Evolutionary conservation across 2,113 vertebrate species (phyloP), one percentile per base, ranked within the genome.

Genomic region (Colinus virginianus): DNA sequence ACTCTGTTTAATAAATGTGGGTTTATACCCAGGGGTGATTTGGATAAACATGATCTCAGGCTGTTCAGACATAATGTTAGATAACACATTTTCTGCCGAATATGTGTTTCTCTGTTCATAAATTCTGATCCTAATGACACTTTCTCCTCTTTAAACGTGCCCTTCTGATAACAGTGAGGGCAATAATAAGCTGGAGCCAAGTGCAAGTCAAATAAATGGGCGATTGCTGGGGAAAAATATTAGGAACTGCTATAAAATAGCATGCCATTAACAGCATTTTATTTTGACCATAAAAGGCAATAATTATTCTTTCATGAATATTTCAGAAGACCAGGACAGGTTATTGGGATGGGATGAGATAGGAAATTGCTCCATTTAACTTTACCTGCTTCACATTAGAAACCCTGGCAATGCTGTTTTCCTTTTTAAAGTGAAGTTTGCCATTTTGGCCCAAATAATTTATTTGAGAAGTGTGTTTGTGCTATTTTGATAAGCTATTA

Each of bases 161-260:
- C 53, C 66, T 78, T 80, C 78, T 95, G 79, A 32, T 94, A 71
- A 64, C 36, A 40, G 17, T 49, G 70, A 71, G 49, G 64, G 28
- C 38, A 78, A 28, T 80, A 90, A 88, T 40, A 88, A 71, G 30
- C 56, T 48, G 32, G 26, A 96, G 76, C 88, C 85, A 97, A 96
- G 46, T 90, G 7, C 43, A 93, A 95, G 72, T 92, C 87, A 97
- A 96, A 96, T 94, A 94, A 97, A 93, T 76, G 84, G 72, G 38
- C 58, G 84, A 85, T 90, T 94, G 72, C 64, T 78, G 32, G 76
- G 53, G 55, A 40, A 94, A 97, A 95, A 74, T 85, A 86, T 74
- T 90, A 94, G 78, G n/a, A 87, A 94, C 17, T 55, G 48, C 72
- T 84, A 43, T 95, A 72, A 96, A 97, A 95, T 96, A 51, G 40